A percentile compares a stretch with the other conserved stretches of the same genome.
These are phyloP conservation scores for Cottus gobio DNA, from an alignment of 2,113 vertebrate species.

Conservation along the genomic window DNA sequence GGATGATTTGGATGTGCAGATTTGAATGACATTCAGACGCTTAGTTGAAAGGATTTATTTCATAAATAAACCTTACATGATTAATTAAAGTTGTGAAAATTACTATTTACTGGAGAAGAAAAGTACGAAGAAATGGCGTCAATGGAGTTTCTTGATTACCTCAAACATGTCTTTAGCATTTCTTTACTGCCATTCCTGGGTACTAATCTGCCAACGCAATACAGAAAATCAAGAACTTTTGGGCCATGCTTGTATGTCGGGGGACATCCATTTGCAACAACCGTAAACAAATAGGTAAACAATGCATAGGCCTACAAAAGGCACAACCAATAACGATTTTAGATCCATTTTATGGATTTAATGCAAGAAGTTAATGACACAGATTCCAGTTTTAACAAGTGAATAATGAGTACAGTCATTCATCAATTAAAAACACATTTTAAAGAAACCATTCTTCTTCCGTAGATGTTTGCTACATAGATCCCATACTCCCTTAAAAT, in stretches of 20 bases:
- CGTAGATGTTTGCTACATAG: neutral
- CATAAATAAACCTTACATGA: neutral
- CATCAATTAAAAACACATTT: neutral
- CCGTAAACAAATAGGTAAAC: neutral
- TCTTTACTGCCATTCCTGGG: neutral
- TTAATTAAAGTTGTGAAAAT: neutral
- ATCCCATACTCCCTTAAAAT: neutral
- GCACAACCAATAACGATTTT: neutral
- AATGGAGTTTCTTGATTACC: neutral
- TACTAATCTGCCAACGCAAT: neutral
- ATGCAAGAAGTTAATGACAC: neutral
- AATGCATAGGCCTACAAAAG: neutral
- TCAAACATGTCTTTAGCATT: neutral
- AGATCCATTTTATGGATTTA: neutral
- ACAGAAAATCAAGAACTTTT: neutral
- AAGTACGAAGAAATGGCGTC: too few species aligned
- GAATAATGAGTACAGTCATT: neutral
- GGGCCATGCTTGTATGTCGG: neutral
- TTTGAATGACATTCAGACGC: neutral
- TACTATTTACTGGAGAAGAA: neutral
- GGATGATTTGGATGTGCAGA: neutral
- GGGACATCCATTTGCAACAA: neutral
- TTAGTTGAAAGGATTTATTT: neutral
- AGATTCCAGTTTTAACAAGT: neutral
- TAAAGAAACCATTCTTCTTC: neutral